Percentiles rank a stretch among this genome's conserved stretches.
Conservation (phyloP, 2,888 invertebrate genomes). For the Adineta ricciae region DNA sequence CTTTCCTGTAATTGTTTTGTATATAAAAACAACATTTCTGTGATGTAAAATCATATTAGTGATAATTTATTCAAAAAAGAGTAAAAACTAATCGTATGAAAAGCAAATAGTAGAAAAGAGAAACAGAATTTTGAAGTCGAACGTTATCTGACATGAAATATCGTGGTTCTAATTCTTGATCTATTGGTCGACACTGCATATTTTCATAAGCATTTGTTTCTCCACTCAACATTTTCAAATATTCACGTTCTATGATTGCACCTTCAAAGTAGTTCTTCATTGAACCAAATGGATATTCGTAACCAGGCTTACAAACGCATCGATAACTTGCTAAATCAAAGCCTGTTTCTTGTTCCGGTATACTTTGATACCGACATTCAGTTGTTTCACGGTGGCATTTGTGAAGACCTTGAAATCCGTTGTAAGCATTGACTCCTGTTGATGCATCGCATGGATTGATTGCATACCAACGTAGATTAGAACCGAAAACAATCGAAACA, state of each 20-base stretch:
- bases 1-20: too few relatives aligned
- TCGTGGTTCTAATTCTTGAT: slow-evolving; percentile 40
- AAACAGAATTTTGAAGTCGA: not conserved
- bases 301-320: slow-evolving; percentile 29
- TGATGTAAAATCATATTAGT: too few relatives aligned
- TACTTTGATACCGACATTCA: slow-evolving; percentile 26
- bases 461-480: slow-evolving; percentile 31
- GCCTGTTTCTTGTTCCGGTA: slow-evolving; percentile 32
- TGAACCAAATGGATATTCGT: slow-evolving; percentile 32
- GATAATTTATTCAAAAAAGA: too few relatives aligned
- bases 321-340: slow-evolving; percentile 30
- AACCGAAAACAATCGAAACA: slow-evolving; percentile 31
- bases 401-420: slow-evolving; percentile 31
- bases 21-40: too few relatives aligned
- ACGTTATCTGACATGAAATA: not conserved
- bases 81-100: not conserved
- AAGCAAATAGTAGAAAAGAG: not conserved
- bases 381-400: slow-evolving; percentile 33
- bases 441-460: slow-evolving; percentile 32
- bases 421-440: not conserved
- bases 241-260: slow-evolving; percentile 87
- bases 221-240: slow-evolving; percentile 61
- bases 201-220: slow-evolving; percentile 60
- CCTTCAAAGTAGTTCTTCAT: slow-evolving; percentile 60
- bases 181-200: slow-evolving; percentile 78